Evolutionary conservation across 2,113 vertebrate species (phyloP), one percentile per base, ranked within the genome.

Genomic region (Cyphomyrus plagiostoma): DNA sequence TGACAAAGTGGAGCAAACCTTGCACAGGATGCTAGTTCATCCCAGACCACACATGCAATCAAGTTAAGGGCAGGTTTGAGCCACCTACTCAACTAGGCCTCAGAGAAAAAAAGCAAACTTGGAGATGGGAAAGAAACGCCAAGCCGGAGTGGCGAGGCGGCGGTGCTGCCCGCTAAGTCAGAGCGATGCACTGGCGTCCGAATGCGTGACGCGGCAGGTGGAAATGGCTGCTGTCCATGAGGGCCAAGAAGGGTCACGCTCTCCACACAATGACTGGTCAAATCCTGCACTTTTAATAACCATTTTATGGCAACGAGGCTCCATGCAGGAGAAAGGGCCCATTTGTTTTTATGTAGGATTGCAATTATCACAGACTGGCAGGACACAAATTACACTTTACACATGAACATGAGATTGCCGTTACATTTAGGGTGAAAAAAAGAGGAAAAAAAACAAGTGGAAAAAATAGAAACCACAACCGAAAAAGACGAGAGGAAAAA

Each of bases 391-490:
- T 42, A 77, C 74, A 77, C 74, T 77, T 42, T 42, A 77, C 48
- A 49, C 46, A 30, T 2, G 48, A 85, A 49, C 83, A 84, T 48
- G 39, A 46, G n/a, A 42, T 84, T 45, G 30, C 19, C 77, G 39
- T 83, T 48, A 84, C 19, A 50, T 85, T 48, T 49, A n/a, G 45
- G 45, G 19, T 50, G 10, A 48, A 85, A 85, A 85, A 21, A 56
- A 56, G 6, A 21, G 23, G 9, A 30, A n/a, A 48, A 49, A 50
- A 48, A 11, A 85, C 2, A n/a, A 85, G 46, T 48, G 83, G 45
- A 49, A 85, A 85, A 84, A 85, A 49, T 77, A 85, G 83, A 85
- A 85, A 48, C 83, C 83, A 50, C 83, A 85, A 49, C 11, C 45
- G 23, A 85, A 49, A 50, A 48, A 85, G 48, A 26, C 8, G 83